Conservation (phyloP, 1,140 invertebrate species). For the Oryctes rhinoceros region DNA sequence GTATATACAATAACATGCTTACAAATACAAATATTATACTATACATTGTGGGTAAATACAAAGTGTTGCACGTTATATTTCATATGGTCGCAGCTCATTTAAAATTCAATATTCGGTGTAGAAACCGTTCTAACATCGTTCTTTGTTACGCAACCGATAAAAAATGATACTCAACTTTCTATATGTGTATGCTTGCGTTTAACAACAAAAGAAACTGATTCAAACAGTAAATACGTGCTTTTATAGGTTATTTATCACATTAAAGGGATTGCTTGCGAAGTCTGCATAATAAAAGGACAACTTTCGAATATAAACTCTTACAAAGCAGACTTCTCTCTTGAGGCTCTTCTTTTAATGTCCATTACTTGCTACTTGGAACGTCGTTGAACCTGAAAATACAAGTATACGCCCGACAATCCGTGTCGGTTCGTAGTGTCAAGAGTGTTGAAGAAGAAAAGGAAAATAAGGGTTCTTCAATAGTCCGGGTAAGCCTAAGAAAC, state of each 20-base stretch:
- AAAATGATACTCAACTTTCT: background rate
- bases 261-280: background rate
- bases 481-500: background rate
- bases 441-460: background rate
- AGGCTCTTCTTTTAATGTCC: background rate
- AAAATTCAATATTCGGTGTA: conserved; percentile 3
- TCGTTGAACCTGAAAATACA: background rate
- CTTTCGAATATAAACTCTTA: background rate
- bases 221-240: background rate
- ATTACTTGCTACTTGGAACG: background rate
- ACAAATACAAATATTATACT: background rate
- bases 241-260: conserved; percentile 1
- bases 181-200: background rate
- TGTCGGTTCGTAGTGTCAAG: conserved; percentile 8
- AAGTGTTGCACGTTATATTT: background rate
- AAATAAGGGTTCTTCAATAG: conserved; percentile 10
- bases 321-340: background rate
- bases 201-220: background rate
- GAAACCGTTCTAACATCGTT: background rate
- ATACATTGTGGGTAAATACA: background rate
- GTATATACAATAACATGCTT: too few relatives aligned
- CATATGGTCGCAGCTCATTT: background rate
- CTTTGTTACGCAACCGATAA: background rate
- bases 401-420: background rate
- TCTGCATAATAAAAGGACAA: background rate